These are phyloP conservation scores for Ceyx erithaca DNA, from an alignment of 2,797 vertebrate genomes.

Conservation along the genomic window DNA sequence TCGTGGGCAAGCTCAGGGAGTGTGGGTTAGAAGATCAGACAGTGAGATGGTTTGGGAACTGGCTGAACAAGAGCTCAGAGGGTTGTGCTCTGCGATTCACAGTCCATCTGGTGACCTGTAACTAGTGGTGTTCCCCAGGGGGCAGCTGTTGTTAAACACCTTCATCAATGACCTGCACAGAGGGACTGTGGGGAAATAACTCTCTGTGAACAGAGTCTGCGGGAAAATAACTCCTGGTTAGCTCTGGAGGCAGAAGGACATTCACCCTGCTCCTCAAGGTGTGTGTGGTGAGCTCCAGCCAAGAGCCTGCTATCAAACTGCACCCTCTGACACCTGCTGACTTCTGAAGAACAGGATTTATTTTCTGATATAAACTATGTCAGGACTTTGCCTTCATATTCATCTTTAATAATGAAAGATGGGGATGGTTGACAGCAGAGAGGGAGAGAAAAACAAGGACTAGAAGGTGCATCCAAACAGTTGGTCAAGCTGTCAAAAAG, in stretches of 20 bases:
- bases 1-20: too few species aligned
- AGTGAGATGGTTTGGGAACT: too few species aligned
- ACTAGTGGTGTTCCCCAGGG: too few species aligned
- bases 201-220: background rate
- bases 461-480: background rate
- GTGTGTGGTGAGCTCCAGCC: background rate
- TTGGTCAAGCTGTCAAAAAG: background rate
- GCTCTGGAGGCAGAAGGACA: background rate
- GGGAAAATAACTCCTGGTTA: accelerated
- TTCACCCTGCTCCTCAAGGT: background rate
- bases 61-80: too few species aligned
- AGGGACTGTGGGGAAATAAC: accelerated
- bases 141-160: too few species aligned
- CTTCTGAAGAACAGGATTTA: background rate
- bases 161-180: too few species aligned
- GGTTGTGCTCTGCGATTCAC: too few species aligned
- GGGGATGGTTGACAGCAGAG: background rate
- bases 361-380: background rate
- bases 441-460: background rate
- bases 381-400: background rate
- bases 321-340: background rate
- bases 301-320: background rate
- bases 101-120: too few species aligned
- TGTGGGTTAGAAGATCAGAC: too few species aligned
- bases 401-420: background rate